phyloP scores from a whole-genome alignment of 2,888 invertebrate species.

The Cylloceria caligata region DNA sequence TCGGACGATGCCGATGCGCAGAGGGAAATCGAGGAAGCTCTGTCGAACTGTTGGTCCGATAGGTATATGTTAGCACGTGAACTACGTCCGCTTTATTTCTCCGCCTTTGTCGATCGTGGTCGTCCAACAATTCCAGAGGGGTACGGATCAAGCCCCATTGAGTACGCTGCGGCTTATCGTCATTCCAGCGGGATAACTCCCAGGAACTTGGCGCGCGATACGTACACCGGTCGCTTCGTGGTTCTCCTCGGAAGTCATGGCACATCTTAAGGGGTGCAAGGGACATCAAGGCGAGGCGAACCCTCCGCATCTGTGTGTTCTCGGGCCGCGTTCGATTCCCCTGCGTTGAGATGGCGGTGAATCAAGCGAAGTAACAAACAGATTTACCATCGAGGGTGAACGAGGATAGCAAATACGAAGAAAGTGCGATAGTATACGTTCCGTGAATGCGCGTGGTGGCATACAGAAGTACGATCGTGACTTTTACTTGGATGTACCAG shows the following conservation, averaged over 20 bases:
- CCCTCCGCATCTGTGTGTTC: neutral
- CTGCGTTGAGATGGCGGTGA: slow-evolving; percentile 48
- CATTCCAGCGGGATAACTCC: slow-evolving; percentile 70
- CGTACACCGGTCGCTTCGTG: slow-evolving; percentile 9
- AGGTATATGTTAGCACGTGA: slow-evolving; percentile 28
- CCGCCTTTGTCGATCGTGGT: slow-evolving; percentile 33
- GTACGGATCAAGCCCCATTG: slow-evolving; percentile 61
- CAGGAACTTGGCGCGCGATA: slow-evolving; percentile 51
- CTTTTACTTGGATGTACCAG: neutral
- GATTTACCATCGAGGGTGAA: slow-evolving; percentile 66
- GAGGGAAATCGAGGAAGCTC: slow-evolving; percentile 14
- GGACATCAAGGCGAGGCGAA: neutral
- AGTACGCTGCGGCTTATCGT: slow-evolving; percentile 71
- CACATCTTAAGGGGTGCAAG: slow-evolving; percentile 29
- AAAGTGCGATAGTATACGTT: slow-evolving; percentile 16
- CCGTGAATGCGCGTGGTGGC: slow-evolving; percentile 12
- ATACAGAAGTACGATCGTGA: neutral
- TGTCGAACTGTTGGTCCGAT: slow-evolving; percentile 35
- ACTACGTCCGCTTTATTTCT: slow-evolving; percentile 56
- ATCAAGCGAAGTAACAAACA: slow-evolving; percentile 74
- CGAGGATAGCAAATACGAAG: slow-evolving; percentile 9
- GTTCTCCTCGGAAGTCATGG: slow-evolving; percentile 17
- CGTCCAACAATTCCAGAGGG: slow-evolving; percentile 59
- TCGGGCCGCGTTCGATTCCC: neutral
- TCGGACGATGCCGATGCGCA: neutral